phyloP scores from a whole-genome alignment of 1,140 invertebrate genomes.

The Drosophila novamexicana region DNA sequence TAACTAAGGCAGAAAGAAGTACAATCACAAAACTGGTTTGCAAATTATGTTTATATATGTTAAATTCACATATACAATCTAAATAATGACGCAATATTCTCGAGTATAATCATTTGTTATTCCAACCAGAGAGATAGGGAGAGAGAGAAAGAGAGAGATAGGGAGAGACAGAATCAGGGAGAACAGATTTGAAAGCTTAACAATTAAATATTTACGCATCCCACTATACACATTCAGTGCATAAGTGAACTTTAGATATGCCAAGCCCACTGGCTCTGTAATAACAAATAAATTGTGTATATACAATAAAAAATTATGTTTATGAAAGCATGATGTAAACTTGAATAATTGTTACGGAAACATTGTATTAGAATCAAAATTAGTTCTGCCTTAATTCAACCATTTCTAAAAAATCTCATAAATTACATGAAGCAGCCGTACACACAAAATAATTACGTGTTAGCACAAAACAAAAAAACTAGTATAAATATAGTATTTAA shows the following conservation, averaged over 20 bases:
- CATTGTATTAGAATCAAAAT: neutral
- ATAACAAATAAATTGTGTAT: neutral
- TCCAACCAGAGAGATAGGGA: neutral
- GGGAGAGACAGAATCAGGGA: neutral
- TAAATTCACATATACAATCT: neutral
- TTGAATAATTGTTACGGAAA: too few relatives aligned
- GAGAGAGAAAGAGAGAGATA: neutral
- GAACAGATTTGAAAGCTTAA: conserved; percentile 4
- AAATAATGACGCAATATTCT: conserved; percentile 2
- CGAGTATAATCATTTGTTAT: neutral
- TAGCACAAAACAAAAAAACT: too few relatives aligned
- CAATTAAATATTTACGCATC: neutral
- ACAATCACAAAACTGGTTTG: conserved; percentile 5
- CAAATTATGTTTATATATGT: neutral
- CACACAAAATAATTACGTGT: too few relatives aligned
- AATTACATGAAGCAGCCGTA: too few relatives aligned
- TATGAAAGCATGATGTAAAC: neutral
- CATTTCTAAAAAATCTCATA: too few relatives aligned
- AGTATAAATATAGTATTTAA: too few relatives aligned
- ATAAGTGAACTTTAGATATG: conserved; percentile 3
- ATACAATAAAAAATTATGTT: conserved; percentile 2
- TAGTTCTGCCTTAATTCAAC: too few relatives aligned
- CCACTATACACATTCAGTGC: neutral
- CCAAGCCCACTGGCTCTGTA: neutral
- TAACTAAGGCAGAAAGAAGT: neutral